Evolutionary conservation across 2,888 invertebrate genomes (phyloP).

Genomic region (Athrips mouffetella): DNA sequence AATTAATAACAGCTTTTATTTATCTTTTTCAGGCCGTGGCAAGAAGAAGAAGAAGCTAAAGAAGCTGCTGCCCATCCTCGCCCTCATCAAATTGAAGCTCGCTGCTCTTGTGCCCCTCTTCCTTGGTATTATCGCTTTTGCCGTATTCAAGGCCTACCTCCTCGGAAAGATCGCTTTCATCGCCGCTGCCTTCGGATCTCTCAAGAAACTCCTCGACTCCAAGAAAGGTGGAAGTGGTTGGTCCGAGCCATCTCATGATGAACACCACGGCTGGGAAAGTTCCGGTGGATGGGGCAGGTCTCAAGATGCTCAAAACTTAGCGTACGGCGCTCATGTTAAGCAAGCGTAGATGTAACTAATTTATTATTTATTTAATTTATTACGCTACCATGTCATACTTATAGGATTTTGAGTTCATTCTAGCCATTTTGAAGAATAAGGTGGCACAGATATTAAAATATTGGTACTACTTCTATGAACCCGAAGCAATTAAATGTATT

Average conservation of each 20-base stretch:
- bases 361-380: constrained; percentile 22
- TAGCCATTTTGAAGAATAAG: background rate
- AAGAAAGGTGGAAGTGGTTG: constrained; percentile 86
- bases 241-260: constrained; percentile 81
- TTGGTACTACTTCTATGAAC: too few species aligned
- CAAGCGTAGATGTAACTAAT: constrained; percentile 45
- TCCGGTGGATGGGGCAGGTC: constrained; percentile 83
- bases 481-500: background rate
- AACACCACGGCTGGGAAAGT: constrained; percentile 71
- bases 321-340: constrained; percentile 81
- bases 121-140: constrained; percentile 85
- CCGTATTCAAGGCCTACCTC: constrained; percentile 90
- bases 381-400: constrained; percentile 4
- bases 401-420: constrained; percentile 1
- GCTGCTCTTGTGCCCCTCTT: constrained; percentile 86
- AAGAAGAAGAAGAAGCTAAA: constrained; percentile 90
- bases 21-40: constrained; percentile 80
- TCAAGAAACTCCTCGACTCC: constrained; percentile 84
- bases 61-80: constrained; percentile 85
- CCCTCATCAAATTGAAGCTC: constrained; percentile 87
- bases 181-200: constrained; percentile 83
- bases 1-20: too few species aligned
- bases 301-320: constrained; percentile 81
- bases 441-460: too few species aligned
- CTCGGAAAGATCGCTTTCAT: constrained; percentile 90